phyloP scores from a whole-genome alignment of 2,797 vertebrate species.

The Scomberomorus guttatus region DNA sequence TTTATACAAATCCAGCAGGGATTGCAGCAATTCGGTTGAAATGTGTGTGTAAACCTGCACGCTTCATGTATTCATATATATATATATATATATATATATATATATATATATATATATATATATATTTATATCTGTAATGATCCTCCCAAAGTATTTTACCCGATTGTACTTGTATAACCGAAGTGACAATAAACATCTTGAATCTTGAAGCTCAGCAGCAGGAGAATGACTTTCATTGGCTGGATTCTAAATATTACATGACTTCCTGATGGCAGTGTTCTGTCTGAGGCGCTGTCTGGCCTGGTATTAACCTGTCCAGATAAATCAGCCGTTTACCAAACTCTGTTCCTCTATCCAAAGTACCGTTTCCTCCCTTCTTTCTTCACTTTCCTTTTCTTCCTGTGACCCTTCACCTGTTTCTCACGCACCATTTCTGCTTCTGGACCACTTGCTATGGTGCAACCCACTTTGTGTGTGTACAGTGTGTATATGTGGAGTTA shows the following conservation, averaged over 20 bases:
- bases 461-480: constrained; percentile 52
- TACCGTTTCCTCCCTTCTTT: constrained; percentile 42
- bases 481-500: constrained; percentile 58
- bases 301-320: constrained; percentile 88
- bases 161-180: no score
- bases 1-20: constrained; percentile 47
- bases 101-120: no score
- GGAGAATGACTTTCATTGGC: constrained; percentile 84
- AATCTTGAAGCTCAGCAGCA: constrained; percentile 66
- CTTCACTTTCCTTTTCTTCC: constrained; percentile 18
- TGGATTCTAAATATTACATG: constrained; percentile 88
- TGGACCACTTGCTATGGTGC: constrained; percentile 24
- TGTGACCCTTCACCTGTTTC: constrained; percentile 54
- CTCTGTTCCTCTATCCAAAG: constrained; percentile 60
- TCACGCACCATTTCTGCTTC: constrained; percentile 51
- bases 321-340: constrained; percentile 85
- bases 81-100: no score
- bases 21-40: constrained; percentile 34
- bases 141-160: no score
- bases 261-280: constrained; percentile 85
- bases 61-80: background rate
- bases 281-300: constrained; percentile 84
- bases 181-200: no score
- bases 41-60: constrained; percentile 22
- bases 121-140: no score